phyloP scores from a whole-genome alignment of 2,888 invertebrate species.

The Leistus spinibarbis region DNA sequence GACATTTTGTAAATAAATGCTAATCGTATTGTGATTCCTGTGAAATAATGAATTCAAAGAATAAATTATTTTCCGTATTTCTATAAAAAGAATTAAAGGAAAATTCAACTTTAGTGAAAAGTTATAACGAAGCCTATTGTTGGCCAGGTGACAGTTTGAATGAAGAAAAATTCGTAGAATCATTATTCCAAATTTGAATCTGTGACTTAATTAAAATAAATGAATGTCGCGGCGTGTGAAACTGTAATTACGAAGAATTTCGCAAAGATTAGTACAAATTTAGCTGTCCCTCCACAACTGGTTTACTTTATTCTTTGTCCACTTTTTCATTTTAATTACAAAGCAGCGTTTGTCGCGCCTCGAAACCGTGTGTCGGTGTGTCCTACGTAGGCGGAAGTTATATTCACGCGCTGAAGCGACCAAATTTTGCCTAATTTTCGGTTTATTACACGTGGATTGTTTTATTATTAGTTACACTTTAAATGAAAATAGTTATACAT shows the following conservation, averaged over 20 bases:
- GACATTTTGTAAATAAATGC: too few species aligned
- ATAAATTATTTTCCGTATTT: too few species aligned
- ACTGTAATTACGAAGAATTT: slow-evolving; percentile 35
- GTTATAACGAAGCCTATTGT: slow-evolving; percentile 13
- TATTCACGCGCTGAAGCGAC: neutral
- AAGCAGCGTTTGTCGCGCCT: neutral
- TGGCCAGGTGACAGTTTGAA: slow-evolving; percentile 9
- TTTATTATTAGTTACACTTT: too few species aligned
- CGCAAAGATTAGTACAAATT: slow-evolving; percentile 37
- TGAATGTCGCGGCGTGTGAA: slow-evolving; percentile 35
- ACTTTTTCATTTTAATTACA: slow-evolving; percentile 38
- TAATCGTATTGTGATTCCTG: too few species aligned
- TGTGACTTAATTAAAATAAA: slow-evolving; percentile 33
- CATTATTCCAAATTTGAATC: slow-evolving; percentile 36
- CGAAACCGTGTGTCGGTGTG: neutral
- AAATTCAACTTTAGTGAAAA: too few species aligned
- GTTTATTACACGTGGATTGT: too few species aligned
- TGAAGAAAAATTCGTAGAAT: slow-evolving; percentile 34
- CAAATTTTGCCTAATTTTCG: too few species aligned
- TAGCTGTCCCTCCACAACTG: slow-evolving; percentile 19
- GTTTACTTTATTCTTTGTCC: slow-evolving; percentile 35
- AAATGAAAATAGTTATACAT: too few species aligned
- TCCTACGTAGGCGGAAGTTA: neutral
- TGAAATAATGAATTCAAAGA: too few species aligned
- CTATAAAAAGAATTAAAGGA: too few species aligned